Evolutionary conservation across 2,888 invertebrate species (phyloP).

Genomic region (Argyra leucocephala): DNA sequence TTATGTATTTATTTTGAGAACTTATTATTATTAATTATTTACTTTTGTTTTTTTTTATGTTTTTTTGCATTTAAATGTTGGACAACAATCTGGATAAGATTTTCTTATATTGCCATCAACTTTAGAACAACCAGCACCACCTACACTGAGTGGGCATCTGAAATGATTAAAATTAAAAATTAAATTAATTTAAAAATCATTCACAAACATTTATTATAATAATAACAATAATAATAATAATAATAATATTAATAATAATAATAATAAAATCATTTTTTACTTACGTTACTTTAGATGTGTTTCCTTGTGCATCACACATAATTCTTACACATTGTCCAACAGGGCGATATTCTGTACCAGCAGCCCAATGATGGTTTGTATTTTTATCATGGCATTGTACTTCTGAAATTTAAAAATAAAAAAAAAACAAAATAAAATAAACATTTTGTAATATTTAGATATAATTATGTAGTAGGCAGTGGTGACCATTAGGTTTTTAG

Average conservation of each 20-base stretch:
- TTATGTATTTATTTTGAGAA: no score
- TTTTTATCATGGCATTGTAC: slow-evolving; percentile 18
- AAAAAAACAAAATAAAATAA: neutral
- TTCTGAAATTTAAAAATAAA: neutral
- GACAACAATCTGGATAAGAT: slow-evolving; percentile 31
- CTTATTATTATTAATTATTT: no score
- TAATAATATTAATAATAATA: neutral
- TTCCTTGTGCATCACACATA: slow-evolving; percentile 21
- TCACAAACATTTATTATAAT: no score
- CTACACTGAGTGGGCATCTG: slow-evolving; percentile 15
- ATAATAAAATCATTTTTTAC: slow-evolving; percentile 13
- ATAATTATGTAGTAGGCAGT: no score
- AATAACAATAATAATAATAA: neutral
- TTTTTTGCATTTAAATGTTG: slow-evolving; percentile 16
- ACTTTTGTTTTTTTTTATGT: neutral
- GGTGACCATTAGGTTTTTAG: no score
- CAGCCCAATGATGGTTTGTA: slow-evolving; percentile 20
- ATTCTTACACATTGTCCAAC: slow-evolving; percentile 24
- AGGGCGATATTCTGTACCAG: slow-evolving; percentile 24
- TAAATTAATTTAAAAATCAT: no score
- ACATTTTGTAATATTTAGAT: neutral
- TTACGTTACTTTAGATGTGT: slow-evolving; percentile 23
- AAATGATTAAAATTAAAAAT: neutral
- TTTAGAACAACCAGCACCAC: slow-evolving; percentile 23
- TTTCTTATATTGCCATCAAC: slow-evolving; percentile 24